Base-by-base conservation (phyloP, 2,113 vertebrate species). In the Pseudois nayaur region DNA sequence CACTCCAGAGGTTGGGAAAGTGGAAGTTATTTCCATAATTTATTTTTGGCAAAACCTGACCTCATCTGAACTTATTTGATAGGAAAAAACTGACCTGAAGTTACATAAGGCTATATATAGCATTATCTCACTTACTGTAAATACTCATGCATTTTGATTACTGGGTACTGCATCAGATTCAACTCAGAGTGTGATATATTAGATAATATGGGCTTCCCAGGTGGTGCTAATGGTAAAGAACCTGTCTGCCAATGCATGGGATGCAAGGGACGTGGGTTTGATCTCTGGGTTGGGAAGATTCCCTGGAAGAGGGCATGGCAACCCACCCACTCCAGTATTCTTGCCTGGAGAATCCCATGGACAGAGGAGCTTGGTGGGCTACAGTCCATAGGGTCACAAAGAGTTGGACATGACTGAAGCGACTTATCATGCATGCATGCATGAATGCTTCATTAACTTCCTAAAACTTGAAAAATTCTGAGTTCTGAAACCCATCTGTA, bases 41-140 rank as follows among this genome's bases (percentile, higher is more conserved):
- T 67, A 59, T 67, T 87, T 74, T 79, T 95, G 89, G 79, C 48
- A 91, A 94, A 94, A 55, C 10, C 13, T 50, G 31, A 79, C 33
- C 54, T 43, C 60, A 59, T 83, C 8, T 62, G 36, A 76, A 83
- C 25, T 84, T 45, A 92, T 29, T 36, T 67, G 79, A 19, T 64
- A n/a, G 84, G 87, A 71, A 54, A 48, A 95, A 21, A 48, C 64
- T 82, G 71, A 83, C 25, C 33, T 71, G 54, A 95, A 15, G 29
- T 67, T 62, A 79, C 54, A 0, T 89, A 31, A 88, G 16, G 52
- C 31, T 57, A 13, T 15, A 2, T 15, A 64, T 36, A 64, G 45
- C 16, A 5, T 89, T 79, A 71, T 71, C 76, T 95, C n/a, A 83
- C 60, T 40, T 92, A 45, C 11, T 33, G 8, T 92, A 81, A 85